These are phyloP conservation scores for Bubo blakistoni DNA, from an alignment of 2,113 vertebrate genomes.

Conservation along the genomic window DNA sequence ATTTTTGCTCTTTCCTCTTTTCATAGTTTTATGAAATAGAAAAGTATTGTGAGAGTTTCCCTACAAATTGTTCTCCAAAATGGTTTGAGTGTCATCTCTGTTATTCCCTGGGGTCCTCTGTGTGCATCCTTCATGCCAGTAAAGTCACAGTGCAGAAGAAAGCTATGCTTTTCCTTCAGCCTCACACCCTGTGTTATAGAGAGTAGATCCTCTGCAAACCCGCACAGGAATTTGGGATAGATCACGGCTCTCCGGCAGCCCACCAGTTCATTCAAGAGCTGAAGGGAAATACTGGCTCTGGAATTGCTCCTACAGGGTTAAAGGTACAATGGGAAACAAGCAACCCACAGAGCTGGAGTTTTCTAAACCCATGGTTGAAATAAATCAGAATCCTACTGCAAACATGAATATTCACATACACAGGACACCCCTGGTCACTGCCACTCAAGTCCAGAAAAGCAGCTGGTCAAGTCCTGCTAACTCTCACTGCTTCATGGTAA, in stretches of 20 bases:
- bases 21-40: not conserved
- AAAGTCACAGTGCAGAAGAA: fast-evolving
- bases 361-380: not conserved
- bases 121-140: not conserved
- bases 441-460: not conserved
- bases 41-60: not conserved
- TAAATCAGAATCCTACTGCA: not conserved
- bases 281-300: not conserved
- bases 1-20: not conserved
- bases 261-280: not conserved
- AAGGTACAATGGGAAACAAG: not conserved
- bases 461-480: not conserved
- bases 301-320: not conserved
- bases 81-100: not conserved
- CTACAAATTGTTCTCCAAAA: not conserved
- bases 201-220: not conserved
- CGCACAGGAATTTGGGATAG: not conserved
- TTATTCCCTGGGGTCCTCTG: not conserved
- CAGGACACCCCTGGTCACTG: not conserved
- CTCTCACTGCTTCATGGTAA: not conserved
- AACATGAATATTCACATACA: not conserved
- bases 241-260: not conserved
- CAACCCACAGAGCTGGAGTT: not conserved
- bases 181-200: not conserved
- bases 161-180: not conserved